Percentiles rank a stretch among this genome's conserved stretches.
Evolutionary conservation across 2,888 invertebrate genomes (phyloP).

Genomic region (Pyrrhia umbra): DNA sequence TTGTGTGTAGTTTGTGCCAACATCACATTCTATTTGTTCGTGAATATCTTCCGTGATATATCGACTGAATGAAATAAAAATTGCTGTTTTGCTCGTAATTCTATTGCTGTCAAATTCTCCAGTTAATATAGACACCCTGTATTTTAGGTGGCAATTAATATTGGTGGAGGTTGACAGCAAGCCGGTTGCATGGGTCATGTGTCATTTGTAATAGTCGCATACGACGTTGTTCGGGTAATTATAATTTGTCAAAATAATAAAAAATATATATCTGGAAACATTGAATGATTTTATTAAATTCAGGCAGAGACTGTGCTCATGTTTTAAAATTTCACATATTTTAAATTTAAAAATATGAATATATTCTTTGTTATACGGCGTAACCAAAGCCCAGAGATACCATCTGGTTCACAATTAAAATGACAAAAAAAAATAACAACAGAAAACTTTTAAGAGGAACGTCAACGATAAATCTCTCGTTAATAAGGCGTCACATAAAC

Average conservation of each 20-base stretch:
- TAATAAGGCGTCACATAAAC: constrained; percentile 84
- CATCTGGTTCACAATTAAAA: constrained; percentile 56
- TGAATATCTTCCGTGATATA: constrained; percentile 71
- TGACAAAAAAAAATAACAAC: constrained; percentile 63
- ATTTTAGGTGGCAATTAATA: constrained; percentile 55
- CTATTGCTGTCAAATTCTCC: constrained; percentile 62
- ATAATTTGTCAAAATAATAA: constrained; percentile 57
- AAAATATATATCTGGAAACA: constrained; percentile 39
- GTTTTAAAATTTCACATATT: neutral
- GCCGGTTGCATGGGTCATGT: constrained; percentile 40
- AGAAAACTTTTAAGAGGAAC: constrained; percentile 72
- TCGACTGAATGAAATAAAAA: constrained; percentile 70
- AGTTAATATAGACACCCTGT: constrained; percentile 50
- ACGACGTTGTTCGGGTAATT: constrained; percentile 38
- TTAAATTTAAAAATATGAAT: constrained; percentile 1
- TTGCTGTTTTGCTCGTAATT: constrained; percentile 61
- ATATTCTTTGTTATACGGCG: constrained; percentile 17
- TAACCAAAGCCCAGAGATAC: constrained; percentile 47
- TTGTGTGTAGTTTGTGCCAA: constrained; percentile 77
- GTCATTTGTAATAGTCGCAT: constrained; percentile 52
- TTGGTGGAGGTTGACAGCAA: constrained; percentile 44
- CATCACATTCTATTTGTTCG: constrained; percentile 75
- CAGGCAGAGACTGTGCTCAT: neutral
- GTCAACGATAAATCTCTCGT: constrained; percentile 80
- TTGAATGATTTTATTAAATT: constrained; percentile 40